Conservation (phyloP, 2,113 vertebrate species). For the Eptesicus fuscus region DNA sequence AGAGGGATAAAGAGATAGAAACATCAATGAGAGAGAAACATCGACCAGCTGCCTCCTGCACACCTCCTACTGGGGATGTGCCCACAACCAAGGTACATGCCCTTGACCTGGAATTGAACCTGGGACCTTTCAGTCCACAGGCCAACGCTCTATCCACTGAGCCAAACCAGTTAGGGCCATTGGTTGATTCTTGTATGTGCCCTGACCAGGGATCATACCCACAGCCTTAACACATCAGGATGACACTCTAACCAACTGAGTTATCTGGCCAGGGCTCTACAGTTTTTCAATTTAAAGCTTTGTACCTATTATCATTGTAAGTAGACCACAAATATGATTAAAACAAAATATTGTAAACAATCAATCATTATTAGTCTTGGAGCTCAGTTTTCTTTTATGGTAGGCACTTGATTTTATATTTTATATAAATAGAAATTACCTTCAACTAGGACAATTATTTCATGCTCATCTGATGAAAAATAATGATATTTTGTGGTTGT, state of each 20-base stretch:
- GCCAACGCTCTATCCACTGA: no score
- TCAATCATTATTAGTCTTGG: not conserved
- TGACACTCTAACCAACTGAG: not conserved
- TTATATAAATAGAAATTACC: not conserved
- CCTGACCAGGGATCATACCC: not conserved
- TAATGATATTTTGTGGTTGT: not conserved
- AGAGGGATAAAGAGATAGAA: no score
- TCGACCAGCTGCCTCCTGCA: no score
- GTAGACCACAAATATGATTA: not conserved
- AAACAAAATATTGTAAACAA: not conserved
- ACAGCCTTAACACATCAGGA: not conserved
- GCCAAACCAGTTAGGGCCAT: no score
- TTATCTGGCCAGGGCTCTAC: not conserved
- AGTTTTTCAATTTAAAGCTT: slow-evolving; percentile 4
- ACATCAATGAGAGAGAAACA: no score
- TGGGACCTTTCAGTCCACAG: no score
- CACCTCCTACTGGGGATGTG: no score
- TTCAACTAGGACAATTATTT: not conserved
- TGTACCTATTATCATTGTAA: not conserved
- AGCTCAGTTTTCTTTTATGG: not conserved
- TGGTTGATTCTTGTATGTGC: not conserved
- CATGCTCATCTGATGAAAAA: not conserved
- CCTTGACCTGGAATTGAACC: no score
- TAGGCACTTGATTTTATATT: not conserved
- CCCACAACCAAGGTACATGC: no score